These are phyloP conservation scores for Scaptomyza pallida DNA, from an alignment of 1,140 invertebrate species.

Conservation along the genomic window DNA sequence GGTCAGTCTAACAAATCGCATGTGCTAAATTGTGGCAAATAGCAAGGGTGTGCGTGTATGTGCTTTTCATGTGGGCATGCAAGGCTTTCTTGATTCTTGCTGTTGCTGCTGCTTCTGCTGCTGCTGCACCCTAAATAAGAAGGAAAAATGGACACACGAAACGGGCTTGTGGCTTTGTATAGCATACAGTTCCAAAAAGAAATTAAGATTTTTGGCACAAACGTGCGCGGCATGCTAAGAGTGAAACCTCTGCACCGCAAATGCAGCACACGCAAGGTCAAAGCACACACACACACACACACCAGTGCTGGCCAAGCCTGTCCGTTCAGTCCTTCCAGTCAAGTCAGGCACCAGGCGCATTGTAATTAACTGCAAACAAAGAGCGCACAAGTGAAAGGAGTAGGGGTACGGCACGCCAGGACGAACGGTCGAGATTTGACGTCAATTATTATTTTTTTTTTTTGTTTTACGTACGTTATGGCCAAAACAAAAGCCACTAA, in stretches of 20 bases:
- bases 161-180: conserved; percentile 42
- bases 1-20: conserved; percentile 11
- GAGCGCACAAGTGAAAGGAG: conserved; percentile 26
- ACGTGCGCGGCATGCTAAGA: conserved; percentile 68
- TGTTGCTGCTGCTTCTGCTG: conserved; percentile 40
- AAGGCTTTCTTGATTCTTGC: background rate
- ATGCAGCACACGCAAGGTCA: conserved; percentile 77
- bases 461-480: background rate
- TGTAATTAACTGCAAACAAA: conserved; percentile 75
- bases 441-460: conserved; percentile 65
- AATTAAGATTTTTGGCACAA: conserved; percentile 79
- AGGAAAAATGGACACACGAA: conserved; percentile 65
- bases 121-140: conserved; percentile 55
- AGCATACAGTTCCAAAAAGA: conserved; percentile 49
- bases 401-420: background rate
- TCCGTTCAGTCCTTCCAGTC: background rate
- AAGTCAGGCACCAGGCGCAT: conserved; percentile 17
- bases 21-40: conserved; percentile 7
- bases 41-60: background rate
- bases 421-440: conserved; percentile 55
- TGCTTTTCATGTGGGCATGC: conserved; percentile 9
- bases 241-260: conserved; percentile 47
- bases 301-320: too few relatives aligned
- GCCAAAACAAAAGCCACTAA: conserved; percentile 34
- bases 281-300: background rate